Conservation (phyloP, 2,888 invertebrate species). For the Leptinotarsa juncta region DNA sequence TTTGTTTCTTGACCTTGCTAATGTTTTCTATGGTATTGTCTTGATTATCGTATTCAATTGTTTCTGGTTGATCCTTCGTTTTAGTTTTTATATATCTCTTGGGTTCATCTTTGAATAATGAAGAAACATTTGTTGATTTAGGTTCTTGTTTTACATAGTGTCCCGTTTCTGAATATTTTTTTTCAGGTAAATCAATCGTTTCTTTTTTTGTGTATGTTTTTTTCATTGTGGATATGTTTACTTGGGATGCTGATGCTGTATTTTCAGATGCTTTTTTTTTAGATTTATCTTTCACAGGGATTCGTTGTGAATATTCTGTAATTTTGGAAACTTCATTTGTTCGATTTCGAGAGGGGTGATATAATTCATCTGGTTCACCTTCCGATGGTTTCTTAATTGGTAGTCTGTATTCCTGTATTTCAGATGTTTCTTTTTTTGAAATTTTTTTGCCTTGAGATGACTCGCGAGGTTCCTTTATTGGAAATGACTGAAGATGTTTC, state of each 20-base stretch:
- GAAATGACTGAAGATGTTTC: conserved; percentile 40
- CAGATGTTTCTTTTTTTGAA: conserved; percentile 37
- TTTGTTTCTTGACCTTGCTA: neutral
- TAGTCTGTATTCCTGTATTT: conserved; percentile 49
- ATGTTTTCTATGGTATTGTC: neutral
- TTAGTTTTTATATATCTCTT: conserved; percentile 39
- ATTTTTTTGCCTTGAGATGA: conserved; percentile 43
- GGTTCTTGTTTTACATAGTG: neutral
- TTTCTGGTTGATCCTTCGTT: conserved; percentile 33
- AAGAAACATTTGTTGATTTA: neutral
- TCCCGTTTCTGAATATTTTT: neutral
- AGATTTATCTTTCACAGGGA: neutral
- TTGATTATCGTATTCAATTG: conserved; percentile 36
- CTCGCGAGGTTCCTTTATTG: conserved; percentile 38
- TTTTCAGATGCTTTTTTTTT: neutral
- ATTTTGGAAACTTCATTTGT: conserved; percentile 38
- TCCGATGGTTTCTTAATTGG: conserved; percentile 38
- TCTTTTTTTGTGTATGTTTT: neutral
- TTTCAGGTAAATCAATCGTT: neutral
- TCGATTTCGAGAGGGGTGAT: conserved; percentile 26
- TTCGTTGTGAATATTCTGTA: conserved; percentile 1
- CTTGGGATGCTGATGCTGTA: neutral
- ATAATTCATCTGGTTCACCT: neutral
- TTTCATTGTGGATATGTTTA: neutral
- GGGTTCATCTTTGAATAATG: conserved; percentile 14